Evolutionary conservation across 2,888 invertebrate species (phyloP), one percentile per base, ranked within the genome.

Genomic region (Podabrus alpinus): DNA sequence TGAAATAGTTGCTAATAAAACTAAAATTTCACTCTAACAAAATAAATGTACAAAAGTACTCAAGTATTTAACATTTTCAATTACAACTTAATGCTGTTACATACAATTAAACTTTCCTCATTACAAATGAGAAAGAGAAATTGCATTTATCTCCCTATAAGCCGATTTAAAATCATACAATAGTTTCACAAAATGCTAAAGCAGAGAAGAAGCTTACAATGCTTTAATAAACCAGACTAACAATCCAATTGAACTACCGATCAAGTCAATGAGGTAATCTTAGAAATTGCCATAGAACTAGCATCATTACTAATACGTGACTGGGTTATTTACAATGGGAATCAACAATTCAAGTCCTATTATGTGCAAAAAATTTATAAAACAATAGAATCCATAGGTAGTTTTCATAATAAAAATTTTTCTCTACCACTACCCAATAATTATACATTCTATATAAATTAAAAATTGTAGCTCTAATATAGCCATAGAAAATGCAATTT

Each of bases 201-300:
- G 62, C 1, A 64, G 13, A 19, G 13, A 64, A 64, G 62, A 64
- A 21, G 19, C 45, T 45, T 45, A 13, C 45, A 45, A 5, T n/a
- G 45, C n/a, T 45, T 45, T 45, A n/a, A 45, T 45, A 45, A 45
- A 64, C 19, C n/a, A 19, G n/a, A 64, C 62, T 64, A 64, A 64
- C 62, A 72, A 61, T 68, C 62, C 25, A 61, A 67, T 72, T 59
- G 72, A 29, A 72, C 72, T 61, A 68, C 45, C 72, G 62, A 68
- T 72, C 68, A 72, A 72, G 62, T 72, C 67, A 68, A 72, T 68
- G 72, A 72, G 72, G 72, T 61, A 72, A 72, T 72, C 68, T 72
- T 72, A 15, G 72, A 72, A 72, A 72, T 72, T 68, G 72, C 68
- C 29, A 60, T 29, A 72, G 68, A 61, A 72, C 68, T 68, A 72